Conservation (phyloP, 2,888 invertebrate genomes). For the Pimpla rufipes region DNA sequence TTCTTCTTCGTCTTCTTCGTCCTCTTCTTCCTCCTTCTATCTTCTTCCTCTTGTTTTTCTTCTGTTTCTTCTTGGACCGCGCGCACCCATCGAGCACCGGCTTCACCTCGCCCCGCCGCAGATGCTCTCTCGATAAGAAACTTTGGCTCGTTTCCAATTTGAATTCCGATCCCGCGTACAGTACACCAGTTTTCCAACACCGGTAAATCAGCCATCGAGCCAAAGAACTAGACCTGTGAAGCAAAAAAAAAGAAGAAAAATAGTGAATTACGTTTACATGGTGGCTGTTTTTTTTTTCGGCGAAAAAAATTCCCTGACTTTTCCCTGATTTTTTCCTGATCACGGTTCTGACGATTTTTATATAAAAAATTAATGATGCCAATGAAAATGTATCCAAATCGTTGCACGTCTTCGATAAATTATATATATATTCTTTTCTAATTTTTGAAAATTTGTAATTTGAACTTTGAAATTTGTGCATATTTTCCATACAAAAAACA, state of each 20-base stretch:
- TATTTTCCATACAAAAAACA: too few species aligned
- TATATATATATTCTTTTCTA: too few species aligned
- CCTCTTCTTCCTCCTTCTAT: not conserved
- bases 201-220: constrained; percentile 12
- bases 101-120: not conserved
- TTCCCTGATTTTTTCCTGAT: too few species aligned
- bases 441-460: too few species aligned
- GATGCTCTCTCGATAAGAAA: constrained; percentile 67
- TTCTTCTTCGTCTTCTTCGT: constrained; percentile 29
- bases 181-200: constrained; percentile 16
- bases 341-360: too few species aligned
- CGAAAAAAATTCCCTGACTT: too few species aligned
- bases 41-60: constrained; percentile 19
- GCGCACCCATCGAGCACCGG: constrained; percentile 1
- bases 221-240: not conserved
- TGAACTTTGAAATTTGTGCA: too few species aligned
- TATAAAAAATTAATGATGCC: too few species aligned
- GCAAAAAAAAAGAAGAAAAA: not conserved
- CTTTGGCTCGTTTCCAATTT: constrained; percentile 68
- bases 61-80: constrained; percentile 9
- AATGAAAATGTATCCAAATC: too few species aligned
- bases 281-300: too few species aligned
- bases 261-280: not conserved
- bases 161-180: constrained; percentile 60
- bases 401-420: too few species aligned